A percentile compares a stretch with the other conserved stretches of the same genome.
These are phyloP conservation scores for Microcebus murinus DNA, from an alignment of 2,113 vertebrate genomes.

Conservation along the genomic window DNA sequence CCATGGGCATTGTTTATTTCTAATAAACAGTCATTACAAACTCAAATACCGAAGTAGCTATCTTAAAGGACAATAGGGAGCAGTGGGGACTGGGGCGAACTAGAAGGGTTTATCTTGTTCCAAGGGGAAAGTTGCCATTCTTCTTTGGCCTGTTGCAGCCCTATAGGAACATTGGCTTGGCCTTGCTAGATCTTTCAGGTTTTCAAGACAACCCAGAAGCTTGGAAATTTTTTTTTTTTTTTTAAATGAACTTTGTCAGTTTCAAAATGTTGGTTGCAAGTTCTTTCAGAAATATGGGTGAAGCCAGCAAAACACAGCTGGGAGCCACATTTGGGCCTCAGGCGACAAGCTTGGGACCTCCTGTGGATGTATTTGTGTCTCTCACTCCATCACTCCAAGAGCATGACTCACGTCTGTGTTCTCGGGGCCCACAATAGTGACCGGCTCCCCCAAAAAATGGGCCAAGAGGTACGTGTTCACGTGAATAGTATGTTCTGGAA, in stretches of 20 bases:
- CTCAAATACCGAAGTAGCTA: not conserved
- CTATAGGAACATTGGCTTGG: not conserved
- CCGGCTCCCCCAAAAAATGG: not conserved
- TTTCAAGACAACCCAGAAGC: conserved; percentile 37
- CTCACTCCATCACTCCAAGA: not conserved
- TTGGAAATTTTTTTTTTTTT: not conserved
- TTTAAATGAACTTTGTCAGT: not conserved
- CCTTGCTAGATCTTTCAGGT: not conserved
- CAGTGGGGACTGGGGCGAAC: not conserved
- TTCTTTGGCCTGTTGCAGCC: not conserved
- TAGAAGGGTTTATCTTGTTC: not conserved
- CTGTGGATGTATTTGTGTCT: not conserved
- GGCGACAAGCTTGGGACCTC: not conserved
- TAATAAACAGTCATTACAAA: not conserved
- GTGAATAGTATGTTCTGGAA: conserved; percentile 39
- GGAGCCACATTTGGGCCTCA: conserved; percentile 35
- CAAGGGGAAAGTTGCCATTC: not conserved
- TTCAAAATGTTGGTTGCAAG: conserved; percentile 25
- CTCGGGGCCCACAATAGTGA: not conserved
- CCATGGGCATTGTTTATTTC: not conserved
- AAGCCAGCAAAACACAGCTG: conserved; percentile 46
- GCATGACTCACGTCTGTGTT: not conserved
- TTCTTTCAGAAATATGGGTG: conserved; percentile 8
- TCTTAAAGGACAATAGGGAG: not conserved
- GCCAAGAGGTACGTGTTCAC: not conserved